phyloP scores from a whole-genome alignment of 2,113 vertebrate species.

The Onychostoma macrolepis region DNA sequence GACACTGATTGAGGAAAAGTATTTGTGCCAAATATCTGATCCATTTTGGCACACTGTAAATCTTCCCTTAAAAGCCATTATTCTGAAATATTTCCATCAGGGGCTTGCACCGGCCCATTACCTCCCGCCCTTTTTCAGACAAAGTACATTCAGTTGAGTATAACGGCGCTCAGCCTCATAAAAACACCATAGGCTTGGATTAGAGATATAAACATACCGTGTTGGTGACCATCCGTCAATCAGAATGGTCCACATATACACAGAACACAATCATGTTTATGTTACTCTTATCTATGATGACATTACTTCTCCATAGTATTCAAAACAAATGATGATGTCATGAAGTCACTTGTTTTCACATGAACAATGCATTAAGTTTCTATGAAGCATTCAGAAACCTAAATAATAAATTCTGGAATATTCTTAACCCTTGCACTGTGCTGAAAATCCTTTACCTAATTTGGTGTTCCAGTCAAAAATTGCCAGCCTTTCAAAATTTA shows the following conservation, averaged over 20 bases:
- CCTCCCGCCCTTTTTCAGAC: conserved; percentile 36
- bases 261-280: conserved; percentile 2
- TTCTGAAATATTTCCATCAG: conserved; percentile 56
- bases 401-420: too few species aligned
- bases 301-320: background rate
- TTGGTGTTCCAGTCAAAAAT: too few species aligned
- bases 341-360: too few species aligned
- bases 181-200: conserved; percentile 42
- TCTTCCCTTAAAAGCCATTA: conserved; percentile 53
- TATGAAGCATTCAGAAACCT: too few species aligned
- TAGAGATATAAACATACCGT: conserved; percentile 18
- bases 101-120: conserved; percentile 47
- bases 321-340: background rate
- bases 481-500: too few species aligned
- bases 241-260: background rate
- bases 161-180: conserved; percentile 33
- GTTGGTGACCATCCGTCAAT: conserved; percentile 32
- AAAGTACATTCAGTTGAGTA: conserved; percentile 42
- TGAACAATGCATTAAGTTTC: too few species aligned
- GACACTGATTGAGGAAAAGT: conserved; percentile 25
- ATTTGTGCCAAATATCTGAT: conserved; percentile 43
- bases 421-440: too few species aligned
- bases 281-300: background rate
- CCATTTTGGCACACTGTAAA: conserved; percentile 52
- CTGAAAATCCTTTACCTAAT: too few species aligned